Percentiles rank a stretch among this genome's conserved stretches.
These are phyloP conservation scores for Drosophila limbata DNA, from an alignment of 2,888 invertebrate species.

Conservation along the genomic window DNA sequence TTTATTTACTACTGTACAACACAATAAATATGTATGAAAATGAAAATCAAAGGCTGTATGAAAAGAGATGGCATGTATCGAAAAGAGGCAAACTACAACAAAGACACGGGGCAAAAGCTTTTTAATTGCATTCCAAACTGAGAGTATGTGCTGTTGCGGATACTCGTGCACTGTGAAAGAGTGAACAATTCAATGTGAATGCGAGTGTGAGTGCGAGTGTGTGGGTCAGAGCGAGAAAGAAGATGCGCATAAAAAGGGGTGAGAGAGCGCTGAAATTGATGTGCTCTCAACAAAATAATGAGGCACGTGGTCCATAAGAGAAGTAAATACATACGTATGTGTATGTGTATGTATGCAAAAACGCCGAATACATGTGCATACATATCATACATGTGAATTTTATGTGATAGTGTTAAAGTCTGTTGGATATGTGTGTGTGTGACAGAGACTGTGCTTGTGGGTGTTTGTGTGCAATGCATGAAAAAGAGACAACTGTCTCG, in stretches of 20 bases:
- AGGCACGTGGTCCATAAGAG: conserved; percentile 75
- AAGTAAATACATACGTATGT: conserved; percentile 42
- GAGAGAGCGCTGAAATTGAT: conserved; percentile 32
- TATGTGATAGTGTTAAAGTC: conserved; percentile 9
- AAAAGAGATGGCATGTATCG: conserved; percentile 13
- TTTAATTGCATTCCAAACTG: conserved; percentile 56
- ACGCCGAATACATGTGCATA: conserved; percentile 6
- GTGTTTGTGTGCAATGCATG: conserved; percentile 18
- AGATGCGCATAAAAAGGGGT: conserved; percentile 52
- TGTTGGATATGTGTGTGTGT: conserved; percentile 4
- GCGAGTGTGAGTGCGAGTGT: neutral
- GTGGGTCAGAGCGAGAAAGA: conserved; percentile 22
- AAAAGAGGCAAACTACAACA: conserved; percentile 4
- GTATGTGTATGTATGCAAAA: conserved; percentile 28
- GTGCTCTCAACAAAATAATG: conserved; percentile 58
- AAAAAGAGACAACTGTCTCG: conserved; percentile 76
- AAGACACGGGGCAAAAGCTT: conserved; percentile 21
- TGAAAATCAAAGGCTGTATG: conserved; percentile 16
- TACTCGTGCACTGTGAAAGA: neutral
- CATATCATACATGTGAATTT: conserved; percentile 1
- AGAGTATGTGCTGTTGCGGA: conserved; percentile 17
- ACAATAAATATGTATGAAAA: conserved; percentile 11
- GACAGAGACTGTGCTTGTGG: conserved; percentile 5
- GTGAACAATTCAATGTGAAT: conserved; percentile 10
- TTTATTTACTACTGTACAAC: neutral